Evolutionary conservation across 2,888 invertebrate genomes (phyloP), one percentile per base, ranked within the genome.

Genomic region (Noctua comes): DNA sequence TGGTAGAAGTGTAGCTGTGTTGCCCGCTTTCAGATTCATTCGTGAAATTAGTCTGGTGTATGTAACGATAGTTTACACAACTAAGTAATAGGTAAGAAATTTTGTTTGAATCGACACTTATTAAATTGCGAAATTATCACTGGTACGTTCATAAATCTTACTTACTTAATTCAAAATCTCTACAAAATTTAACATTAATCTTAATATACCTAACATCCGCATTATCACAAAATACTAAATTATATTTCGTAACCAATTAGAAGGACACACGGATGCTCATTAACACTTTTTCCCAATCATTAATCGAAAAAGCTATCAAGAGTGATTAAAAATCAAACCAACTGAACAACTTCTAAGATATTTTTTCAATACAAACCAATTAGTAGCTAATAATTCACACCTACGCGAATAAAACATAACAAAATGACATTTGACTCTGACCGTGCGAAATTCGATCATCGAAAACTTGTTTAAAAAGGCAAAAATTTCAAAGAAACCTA

Each of bases 301-400:
- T 65, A 71, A 85, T 85, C 46, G 57, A 62, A 51, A 8, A 31
- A 59, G 40, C 59, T 4, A 79, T 83, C 51, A 54, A 31, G 1
- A 64, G 3, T 40, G 36, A 79, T 74, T 68, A 66, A 62, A 86
- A 84, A 77, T 62, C 7, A 51, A 46, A 77, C 13, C 57, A 36
- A 69, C 43, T 66, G 4, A 43, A 27, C 46, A 66, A n/a, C 46
- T 43, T 70, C 24, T 46, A 51, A 46, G 16, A 48, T 48, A 64
- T 27, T 16, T 51, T 51, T 24, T 24, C 51, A 51, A 51, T 51
- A 24, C 27, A 54, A 62, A 74, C 81, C 80, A 89, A 89, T 89
- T 88, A 80, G 80, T 72, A 43, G 27, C 68, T 65, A 80, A 88
- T 88, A 82, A 82, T 80, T 88, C 79, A 84, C 87, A 88, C 79